These are phyloP conservation scores for Aix galericulata DNA, from an alignment of 2,113 vertebrate species.

Conservation along the genomic window DNA sequence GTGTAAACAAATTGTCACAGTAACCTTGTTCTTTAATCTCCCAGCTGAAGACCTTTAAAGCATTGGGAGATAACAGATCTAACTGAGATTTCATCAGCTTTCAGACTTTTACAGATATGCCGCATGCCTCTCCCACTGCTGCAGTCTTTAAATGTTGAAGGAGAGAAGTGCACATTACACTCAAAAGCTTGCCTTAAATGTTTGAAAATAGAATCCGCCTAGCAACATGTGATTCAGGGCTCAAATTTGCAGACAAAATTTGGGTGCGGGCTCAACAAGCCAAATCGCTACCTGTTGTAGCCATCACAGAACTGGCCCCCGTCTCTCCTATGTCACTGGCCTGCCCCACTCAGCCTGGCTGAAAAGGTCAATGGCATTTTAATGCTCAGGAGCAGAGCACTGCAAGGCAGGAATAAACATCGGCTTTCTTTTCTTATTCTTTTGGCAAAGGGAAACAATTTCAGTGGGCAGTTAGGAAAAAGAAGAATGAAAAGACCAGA, in stretches of 20 bases:
- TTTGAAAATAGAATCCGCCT: constrained; percentile 59
- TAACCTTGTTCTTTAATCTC: constrained; percentile 87
- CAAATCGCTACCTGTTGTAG: constrained; percentile 34
- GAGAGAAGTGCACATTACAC: constrained; percentile 68
- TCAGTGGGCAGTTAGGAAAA: neutral
- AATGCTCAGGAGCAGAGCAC: neutral
- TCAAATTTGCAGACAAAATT: neutral
- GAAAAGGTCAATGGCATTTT: neutral
- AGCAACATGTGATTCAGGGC: neutral
- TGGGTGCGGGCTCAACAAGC: constrained; percentile 11
- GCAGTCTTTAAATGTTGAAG: constrained; percentile 70
- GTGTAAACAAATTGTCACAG: constrained; percentile 88
- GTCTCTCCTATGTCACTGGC: neutral
- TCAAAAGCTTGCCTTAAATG: constrained; percentile 58
- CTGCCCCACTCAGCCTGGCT: neutral
- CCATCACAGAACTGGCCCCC: neutral
- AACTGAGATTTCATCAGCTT: constrained; percentile 79
- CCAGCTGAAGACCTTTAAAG: constrained; percentile 81
- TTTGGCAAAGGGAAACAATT: neutral
- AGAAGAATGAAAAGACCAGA: neutral
- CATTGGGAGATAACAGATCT: constrained; percentile 82
- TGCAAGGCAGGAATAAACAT: neutral
- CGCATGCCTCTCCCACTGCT: constrained; percentile 50
- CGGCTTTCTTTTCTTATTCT: neutral
- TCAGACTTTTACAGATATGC: constrained; percentile 67